Conservation (phyloP, 2,113 vertebrate species). For the Guaruba guarouba region DNA sequence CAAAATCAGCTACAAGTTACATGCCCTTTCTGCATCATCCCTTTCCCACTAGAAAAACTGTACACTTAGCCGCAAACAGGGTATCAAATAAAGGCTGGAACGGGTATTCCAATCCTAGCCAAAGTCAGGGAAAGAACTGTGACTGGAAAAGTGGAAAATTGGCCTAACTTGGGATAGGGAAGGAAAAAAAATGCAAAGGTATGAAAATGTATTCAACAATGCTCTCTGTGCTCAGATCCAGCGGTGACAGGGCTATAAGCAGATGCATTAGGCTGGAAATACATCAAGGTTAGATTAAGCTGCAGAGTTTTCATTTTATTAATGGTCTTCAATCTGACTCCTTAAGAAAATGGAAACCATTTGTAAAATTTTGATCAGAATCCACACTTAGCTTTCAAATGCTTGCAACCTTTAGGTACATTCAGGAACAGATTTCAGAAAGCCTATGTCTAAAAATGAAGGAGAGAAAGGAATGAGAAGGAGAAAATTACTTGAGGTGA, state of each 20-base stretch:
- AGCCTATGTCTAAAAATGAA: constrained; percentile 11
- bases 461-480: neutral
- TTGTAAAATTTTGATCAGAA: constrained; percentile 65
- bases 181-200: neutral
- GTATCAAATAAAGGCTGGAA: neutral
- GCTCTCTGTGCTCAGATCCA: constrained; percentile 25
- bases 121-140: neutral
- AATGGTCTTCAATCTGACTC: constrained; percentile 62
- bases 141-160: neutral
- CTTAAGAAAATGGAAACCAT: constrained; percentile 66
- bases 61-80: neutral
- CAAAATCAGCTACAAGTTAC: neutral
- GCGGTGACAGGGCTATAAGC: constrained; percentile 57
- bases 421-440: constrained; percentile 23
- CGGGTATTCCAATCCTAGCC: neutral
- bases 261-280: constrained; percentile 63
- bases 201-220: constrained; percentile 56
- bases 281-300: constrained; percentile 66
- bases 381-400: constrained; percentile 44
- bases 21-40: neutral
- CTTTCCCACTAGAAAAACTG: neutral
- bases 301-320: constrained; percentile 67
- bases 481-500: neutral
- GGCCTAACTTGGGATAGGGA: neutral
- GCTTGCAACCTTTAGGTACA: constrained; percentile 29